These are phyloP conservation scores for Gortyna flavago DNA, from an alignment of 2,888 invertebrate species.

Conservation along the genomic window DNA sequence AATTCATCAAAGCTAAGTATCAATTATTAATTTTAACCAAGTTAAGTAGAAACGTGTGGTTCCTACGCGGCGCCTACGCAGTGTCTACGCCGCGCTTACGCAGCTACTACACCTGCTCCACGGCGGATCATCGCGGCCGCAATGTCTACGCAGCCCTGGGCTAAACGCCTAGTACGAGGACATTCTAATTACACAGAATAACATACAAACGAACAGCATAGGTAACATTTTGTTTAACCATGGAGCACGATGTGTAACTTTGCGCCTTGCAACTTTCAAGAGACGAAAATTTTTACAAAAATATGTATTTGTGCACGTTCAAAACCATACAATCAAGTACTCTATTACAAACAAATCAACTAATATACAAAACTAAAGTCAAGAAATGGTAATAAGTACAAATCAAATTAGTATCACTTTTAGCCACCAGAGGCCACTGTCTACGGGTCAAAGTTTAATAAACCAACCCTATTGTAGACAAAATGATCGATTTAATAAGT, in stretches of 20 bases:
- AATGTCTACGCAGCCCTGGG: not conserved
- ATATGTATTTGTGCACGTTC: not conserved
- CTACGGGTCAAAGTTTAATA: not conserved
- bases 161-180: not conserved
- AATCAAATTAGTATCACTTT: not conserved
- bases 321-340: conserved; percentile 6
- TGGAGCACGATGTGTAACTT: not conserved
- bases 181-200: not conserved
- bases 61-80: not conserved
- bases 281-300: not conserved
- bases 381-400: conserved; percentile 24
- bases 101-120: not conserved
- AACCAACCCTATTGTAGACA: not conserved
- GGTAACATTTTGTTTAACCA: not conserved
- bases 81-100: not conserved
- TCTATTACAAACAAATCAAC: conserved; percentile 9
- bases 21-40: not conserved
- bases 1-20: not conserved
- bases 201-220: not conserved
- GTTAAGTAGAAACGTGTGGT: not conserved
- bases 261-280: not conserved
- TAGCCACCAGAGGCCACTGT: not conserved
- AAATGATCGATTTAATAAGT: not conserved
- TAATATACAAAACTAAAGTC: conserved; percentile 21
- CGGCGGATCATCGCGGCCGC: not conserved